phyloP scores from a whole-genome alignment of 2,797 vertebrate species.

The Tapera naevia region DNA sequence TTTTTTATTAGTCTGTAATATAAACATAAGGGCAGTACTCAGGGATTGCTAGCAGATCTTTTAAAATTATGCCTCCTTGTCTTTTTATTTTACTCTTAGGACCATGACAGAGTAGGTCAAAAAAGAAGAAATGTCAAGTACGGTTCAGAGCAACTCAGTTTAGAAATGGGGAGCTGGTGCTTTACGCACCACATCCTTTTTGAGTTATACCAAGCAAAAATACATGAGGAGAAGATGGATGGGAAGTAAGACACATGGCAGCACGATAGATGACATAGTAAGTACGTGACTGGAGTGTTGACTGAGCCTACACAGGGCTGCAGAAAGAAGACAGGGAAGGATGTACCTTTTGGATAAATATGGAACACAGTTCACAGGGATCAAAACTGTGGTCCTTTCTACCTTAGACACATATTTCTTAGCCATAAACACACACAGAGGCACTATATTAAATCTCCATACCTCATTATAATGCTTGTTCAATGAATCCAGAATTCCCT shows the following conservation, averaged over 20 bases:
- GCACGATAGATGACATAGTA: background rate
- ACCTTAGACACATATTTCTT: background rate
- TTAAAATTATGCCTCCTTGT: background rate
- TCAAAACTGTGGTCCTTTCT: background rate
- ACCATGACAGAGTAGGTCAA: background rate
- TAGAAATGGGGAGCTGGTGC: background rate
- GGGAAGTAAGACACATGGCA: background rate
- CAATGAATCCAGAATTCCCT: constrained; percentile 63
- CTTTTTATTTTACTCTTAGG: background rate
- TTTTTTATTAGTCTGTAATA: background rate
- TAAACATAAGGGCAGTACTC: background rate
- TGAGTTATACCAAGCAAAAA: background rate
- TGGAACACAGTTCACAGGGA: background rate
- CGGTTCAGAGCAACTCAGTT: background rate
- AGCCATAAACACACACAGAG: background rate
- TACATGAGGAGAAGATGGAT: background rate
- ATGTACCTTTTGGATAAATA: background rate
- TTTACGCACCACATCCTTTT: background rate
- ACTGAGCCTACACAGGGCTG: background rate
- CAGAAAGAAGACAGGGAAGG: background rate
- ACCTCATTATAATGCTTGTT: constrained; percentile 68
- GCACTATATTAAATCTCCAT: background rate
- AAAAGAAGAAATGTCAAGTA: background rate
- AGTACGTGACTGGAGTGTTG: background rate
- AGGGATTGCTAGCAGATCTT: background rate